Conservation (phyloP, 2,888 invertebrate species). For the Rapana venosa region DNA sequence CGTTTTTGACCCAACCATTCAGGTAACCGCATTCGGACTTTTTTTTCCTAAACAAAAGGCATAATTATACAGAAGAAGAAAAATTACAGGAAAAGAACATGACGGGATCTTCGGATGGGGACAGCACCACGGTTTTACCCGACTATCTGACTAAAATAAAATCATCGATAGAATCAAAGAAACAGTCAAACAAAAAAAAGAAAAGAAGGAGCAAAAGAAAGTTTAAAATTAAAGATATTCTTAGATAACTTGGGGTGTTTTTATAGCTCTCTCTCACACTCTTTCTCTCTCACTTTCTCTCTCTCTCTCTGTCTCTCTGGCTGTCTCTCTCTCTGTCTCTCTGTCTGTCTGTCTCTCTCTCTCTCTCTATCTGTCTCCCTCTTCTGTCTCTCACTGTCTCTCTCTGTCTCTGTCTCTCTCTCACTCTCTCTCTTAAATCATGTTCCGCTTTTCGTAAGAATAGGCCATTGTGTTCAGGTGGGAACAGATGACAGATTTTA, state of each 20-base stretch:
- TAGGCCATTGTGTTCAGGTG: too few species aligned
- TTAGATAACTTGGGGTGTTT: neutral
- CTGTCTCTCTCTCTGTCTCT: neutral
- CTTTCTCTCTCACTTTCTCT: neutral
- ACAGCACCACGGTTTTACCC: too few species aligned
- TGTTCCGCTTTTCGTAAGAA: too few species aligned
- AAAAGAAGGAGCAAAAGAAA: neutral
- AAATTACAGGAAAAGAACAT: too few species aligned
- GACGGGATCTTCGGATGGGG: too few species aligned
- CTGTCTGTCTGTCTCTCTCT: neutral
- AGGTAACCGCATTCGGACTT: too few species aligned
- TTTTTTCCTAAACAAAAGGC: too few species aligned
- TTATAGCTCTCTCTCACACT: too few species aligned
- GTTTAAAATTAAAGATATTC: neutral
- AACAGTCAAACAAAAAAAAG: neutral
- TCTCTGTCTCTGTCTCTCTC: neutral
- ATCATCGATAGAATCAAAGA: neutral
- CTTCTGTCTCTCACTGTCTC: neutral
- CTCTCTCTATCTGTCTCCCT: neutral
- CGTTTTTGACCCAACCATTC: too few species aligned
- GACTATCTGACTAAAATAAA: too few species aligned
- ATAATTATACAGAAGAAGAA: too few species aligned
- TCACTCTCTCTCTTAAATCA: neutral
- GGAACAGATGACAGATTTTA: too few species aligned
- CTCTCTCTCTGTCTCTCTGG: neutral